Conservation (phyloP, 2,888 invertebrate genomes). For the Dicranocentrus wangi region DNA sequence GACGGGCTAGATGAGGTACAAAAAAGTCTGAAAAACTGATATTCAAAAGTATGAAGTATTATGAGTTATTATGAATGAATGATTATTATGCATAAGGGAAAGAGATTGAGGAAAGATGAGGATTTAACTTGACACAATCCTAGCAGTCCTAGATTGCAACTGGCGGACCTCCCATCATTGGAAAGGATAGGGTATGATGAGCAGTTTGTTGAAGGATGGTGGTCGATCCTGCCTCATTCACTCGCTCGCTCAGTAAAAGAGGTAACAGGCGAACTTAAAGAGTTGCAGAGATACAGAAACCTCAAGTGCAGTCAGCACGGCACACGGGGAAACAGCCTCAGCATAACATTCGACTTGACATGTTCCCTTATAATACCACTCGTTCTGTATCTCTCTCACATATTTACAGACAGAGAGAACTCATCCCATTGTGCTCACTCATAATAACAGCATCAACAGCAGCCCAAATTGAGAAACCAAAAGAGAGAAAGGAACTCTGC, state of each 20-base stretch:
- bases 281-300: constrained; percentile 26
- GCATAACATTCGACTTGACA: constrained; percentile 60
- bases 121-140: constrained; percentile 70
- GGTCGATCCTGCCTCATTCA: too few species aligned
- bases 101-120: constrained; percentile 58
- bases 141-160: constrained; percentile 72
- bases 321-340: too few species aligned
- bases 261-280: constrained; percentile 44
- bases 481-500: constrained; percentile 59
- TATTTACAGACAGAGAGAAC: constrained; percentile 23
- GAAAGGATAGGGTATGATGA: constrained; percentile 63
- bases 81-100: constrained; percentile 33
- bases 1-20: neutral
- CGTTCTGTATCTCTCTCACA: constrained; percentile 18
- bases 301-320: constrained; percentile 39
- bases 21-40: constrained; percentile 15
- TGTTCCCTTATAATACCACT: too few species aligned
- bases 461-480: constrained; percentile 13
- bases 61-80: too few species aligned
- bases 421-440: constrained; percentile 48
- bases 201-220: constrained; percentile 45
- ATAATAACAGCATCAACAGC: too few species aligned
- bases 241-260: neutral
- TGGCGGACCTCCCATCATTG: constrained; percentile 71
- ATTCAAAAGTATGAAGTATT: constrained; percentile 42